phyloP scores from a whole-genome alignment of 2,113 vertebrate genomes.

The Verasper variegatus region DNA sequence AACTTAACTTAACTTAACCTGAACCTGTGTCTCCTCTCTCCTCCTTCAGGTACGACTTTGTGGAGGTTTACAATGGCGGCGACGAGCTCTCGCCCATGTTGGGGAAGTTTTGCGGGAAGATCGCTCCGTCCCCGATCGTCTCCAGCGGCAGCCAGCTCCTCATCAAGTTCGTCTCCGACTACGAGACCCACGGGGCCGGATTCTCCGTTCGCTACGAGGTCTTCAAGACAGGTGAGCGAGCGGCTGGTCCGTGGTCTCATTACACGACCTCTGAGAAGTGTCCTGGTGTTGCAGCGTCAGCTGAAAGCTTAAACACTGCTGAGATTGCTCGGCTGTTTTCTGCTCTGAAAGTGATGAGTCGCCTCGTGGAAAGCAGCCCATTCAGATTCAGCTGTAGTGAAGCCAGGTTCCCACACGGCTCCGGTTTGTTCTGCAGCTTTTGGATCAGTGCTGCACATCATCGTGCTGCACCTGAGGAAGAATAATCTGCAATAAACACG shows the following conservation, averaged over 20 bases:
- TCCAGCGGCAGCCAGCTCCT: constrained; percentile 92
- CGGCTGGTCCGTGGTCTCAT: neutral
- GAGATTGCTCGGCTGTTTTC: neutral
- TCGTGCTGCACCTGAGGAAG: neutral
- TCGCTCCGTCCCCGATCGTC: constrained; percentile 92
- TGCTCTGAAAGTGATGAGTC: constrained; percentile 35
- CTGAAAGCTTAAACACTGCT: neutral
- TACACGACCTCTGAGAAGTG: neutral
- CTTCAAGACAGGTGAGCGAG: constrained; percentile 91
- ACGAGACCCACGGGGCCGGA: constrained; percentile 96
- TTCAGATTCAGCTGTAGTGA: constrained; percentile 27
- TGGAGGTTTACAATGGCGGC: constrained; percentile 95
- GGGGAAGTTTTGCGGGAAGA: constrained; percentile 98
- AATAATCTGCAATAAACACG: neutral
- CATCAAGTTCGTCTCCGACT: constrained; percentile 98
- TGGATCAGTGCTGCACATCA: constrained; percentile 24
- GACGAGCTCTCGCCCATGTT: constrained; percentile 84
- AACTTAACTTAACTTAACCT: neutral
- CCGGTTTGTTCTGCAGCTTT: neutral
- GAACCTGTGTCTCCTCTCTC: neutral
- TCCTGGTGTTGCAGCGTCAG: neutral
- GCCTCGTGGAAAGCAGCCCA: constrained; percentile 21
- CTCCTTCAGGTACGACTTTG: constrained; percentile 92
- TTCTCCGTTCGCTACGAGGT: constrained; percentile 99
- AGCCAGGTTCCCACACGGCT: constrained; percentile 21